Evolutionary conservation across 1,140 invertebrate species (phyloP), one percentile per base, ranked within the genome.

Genomic region (Zaprionus ornatus): DNA sequence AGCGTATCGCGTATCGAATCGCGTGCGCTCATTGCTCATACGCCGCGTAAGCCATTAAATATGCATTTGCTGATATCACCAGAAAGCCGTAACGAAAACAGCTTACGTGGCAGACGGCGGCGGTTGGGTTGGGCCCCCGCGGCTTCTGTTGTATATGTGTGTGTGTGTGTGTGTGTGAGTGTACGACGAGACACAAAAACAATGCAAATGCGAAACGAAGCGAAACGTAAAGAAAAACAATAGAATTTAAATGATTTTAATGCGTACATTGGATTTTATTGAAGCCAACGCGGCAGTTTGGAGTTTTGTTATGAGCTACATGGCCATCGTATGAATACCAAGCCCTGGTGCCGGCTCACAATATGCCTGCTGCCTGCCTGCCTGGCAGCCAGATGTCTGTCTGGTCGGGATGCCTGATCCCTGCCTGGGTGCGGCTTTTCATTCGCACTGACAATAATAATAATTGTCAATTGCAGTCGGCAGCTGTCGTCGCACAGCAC

Each of bases 201-300:
- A 23, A 86, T 86, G 79, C 80, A 70, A 79, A 87, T 87, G 71
- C 48, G 60, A 61, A 70, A 66, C 32, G 48, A 67, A 56, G 25
- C 61, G 57, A 65, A 50, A 45, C 23, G 52, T 74, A 71, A 60
- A 71, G 59, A 82, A 76, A 73, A 90, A 90, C 85, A 88, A 88
- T 88, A 90, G 84, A 88, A 88, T 88, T 88, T 88, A 88, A 88
- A 88, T 90, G 84, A 88, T 88, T 88, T 88, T 88, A 88, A 88
- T 88, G 85, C 84, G 84, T 69, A 79, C 85, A 90, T 88, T 85
- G 85, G 77, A 88, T 88, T 88, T 88, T 88, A 90, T 88, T 78
- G 85, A 79, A 88, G 77, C 74, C 74, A 59, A 74, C 84, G 80
- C 63, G 75, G 75, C 71, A 76, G 74, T 79, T 76, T 67, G 75